phyloP scores from a whole-genome alignment of 2,888 invertebrate genomes.

The Pocota personata region DNA sequence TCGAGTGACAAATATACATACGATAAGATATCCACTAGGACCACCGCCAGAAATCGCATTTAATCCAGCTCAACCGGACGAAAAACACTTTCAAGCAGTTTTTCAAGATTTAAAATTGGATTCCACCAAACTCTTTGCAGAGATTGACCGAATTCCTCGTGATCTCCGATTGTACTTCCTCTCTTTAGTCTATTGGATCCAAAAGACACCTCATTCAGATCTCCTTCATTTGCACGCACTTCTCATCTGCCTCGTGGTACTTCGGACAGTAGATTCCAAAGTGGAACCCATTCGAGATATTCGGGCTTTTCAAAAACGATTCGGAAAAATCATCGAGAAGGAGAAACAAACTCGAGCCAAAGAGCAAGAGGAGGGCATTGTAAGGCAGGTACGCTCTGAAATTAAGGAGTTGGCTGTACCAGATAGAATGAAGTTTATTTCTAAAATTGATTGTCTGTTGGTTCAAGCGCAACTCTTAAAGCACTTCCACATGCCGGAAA shows the following conservation, averaged over 20 bases:
- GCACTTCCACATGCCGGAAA: constrained; percentile 81
- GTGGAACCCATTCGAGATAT: constrained; percentile 80
- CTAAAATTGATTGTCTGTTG: constrained; percentile 80
- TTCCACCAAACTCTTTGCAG: constrained; percentile 76
- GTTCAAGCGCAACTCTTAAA: constrained; percentile 79
- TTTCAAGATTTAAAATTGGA: constrained; percentile 76
- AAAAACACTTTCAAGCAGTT: constrained; percentile 76
- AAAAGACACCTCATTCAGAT: constrained; percentile 79
- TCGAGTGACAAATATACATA: constrained; percentile 80
- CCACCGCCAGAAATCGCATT: constrained; percentile 71
- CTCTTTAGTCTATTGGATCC: constrained; percentile 81
- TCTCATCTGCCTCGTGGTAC: constrained; percentile 78
- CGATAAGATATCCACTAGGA: constrained; percentile 77
- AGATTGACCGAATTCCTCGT: constrained; percentile 77
- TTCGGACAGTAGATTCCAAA: constrained; percentile 80
- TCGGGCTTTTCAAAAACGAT: constrained; percentile 78
- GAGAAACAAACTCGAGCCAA: constrained; percentile 78
- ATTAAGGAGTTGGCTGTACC: constrained; percentile 75
- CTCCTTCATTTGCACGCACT: constrained; percentile 79
- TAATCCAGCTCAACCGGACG: constrained; percentile 77
- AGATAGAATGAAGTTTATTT: constrained; percentile 77
- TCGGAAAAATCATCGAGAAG: constrained; percentile 78
- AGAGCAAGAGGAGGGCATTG: constrained; percentile 75
- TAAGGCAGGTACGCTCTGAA: constrained; percentile 74
- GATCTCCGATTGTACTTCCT: constrained; percentile 80